These are phyloP conservation scores for Calephelis nemesis DNA, from an alignment of 1,140 invertebrate genomes.

Conservation along the genomic window DNA sequence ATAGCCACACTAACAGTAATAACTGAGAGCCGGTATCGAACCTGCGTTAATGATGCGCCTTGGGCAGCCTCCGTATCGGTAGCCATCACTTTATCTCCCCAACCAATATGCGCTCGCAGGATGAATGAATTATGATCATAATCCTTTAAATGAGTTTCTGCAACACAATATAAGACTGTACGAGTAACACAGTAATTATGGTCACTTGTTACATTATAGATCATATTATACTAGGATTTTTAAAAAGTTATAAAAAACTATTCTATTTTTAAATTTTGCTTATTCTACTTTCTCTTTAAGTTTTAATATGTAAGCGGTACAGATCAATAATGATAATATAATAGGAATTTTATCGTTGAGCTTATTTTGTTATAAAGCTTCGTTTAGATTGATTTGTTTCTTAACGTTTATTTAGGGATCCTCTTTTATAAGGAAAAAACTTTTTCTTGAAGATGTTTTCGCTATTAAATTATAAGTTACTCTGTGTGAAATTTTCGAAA, in stretches of 20 bases:
- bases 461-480: too few relatives aligned
- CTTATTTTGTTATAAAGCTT: too few relatives aligned
- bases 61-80: slow-evolving; percentile 56
- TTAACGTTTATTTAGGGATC: too few relatives aligned
- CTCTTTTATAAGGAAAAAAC: too few relatives aligned
- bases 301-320: too few relatives aligned
- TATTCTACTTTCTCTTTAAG: too few relatives aligned
- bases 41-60: slow-evolving; percentile 61
- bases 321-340: too few relatives aligned
- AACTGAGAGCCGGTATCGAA: slow-evolving; percentile 55
- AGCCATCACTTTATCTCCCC: slow-evolving; percentile 40
- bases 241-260: background rate
- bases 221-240: slow-evolving; percentile 2
- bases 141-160: slow-evolving; percentile 28
- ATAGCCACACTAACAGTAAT: slow-evolving; percentile 47
- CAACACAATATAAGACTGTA: slow-evolving; percentile 19
- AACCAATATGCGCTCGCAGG: slow-evolving; percentile 28
- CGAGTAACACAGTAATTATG: slow-evolving; percentile 6
- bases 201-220: slow-evolving; percentile 2
- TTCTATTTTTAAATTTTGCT: background rate
- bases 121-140: slow-evolving; percentile 28
- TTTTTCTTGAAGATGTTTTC: too few relatives aligned
- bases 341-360: too few relatives aligned
- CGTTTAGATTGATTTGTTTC: too few relatives aligned
- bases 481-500: too few relatives aligned